These are phyloP conservation scores for Dicyrtomina minuta DNA, from an alignment of 2,888 invertebrate genomes.

Conservation along the genomic window DNA sequence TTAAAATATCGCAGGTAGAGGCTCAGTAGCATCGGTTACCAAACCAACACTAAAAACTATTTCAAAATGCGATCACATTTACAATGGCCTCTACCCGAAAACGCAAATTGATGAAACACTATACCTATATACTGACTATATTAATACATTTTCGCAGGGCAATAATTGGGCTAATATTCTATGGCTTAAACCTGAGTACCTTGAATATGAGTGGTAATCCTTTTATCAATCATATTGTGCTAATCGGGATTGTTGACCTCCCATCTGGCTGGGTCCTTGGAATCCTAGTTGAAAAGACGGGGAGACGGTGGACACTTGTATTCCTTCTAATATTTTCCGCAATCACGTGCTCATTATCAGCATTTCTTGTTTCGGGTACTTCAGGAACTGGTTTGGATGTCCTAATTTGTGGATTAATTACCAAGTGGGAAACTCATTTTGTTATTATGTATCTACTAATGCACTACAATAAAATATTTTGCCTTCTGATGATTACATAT, in stretches of 20 bases:
- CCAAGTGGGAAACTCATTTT: too few species aligned
- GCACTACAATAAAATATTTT: too few species aligned
- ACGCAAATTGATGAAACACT: too few species aligned
- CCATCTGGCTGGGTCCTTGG: constrained; percentile 27
- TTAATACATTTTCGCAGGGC: constrained; percentile 20
- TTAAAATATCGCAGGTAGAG: too few species aligned
- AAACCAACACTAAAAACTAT: too few species aligned
- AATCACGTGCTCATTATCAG: neutral
- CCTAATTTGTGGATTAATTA: constrained; percentile 11
- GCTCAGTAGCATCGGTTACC: too few species aligned
- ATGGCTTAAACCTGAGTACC: constrained; percentile 26
- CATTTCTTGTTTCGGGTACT: constrained; percentile 1
- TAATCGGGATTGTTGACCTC: constrained; percentile 27
- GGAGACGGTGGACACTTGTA: constrained; percentile 26
- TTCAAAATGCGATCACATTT: too few species aligned
- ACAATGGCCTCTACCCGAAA: too few species aligned
- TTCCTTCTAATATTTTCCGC: neutral
- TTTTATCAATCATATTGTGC: constrained; percentile 20
- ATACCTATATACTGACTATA: too few species aligned
- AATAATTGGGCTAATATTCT: constrained; percentile 25
- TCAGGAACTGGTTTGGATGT: constrained; percentile 1
- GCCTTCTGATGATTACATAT: too few species aligned
- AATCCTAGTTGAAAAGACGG: constrained; percentile 11
- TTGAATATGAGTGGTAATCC: constrained; percentile 34
- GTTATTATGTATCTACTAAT: too few species aligned